These are phyloP conservation scores for Lordiphosa collinella DNA, from an alignment of 1,140 invertebrate genomes.

Conservation along the genomic window DNA sequence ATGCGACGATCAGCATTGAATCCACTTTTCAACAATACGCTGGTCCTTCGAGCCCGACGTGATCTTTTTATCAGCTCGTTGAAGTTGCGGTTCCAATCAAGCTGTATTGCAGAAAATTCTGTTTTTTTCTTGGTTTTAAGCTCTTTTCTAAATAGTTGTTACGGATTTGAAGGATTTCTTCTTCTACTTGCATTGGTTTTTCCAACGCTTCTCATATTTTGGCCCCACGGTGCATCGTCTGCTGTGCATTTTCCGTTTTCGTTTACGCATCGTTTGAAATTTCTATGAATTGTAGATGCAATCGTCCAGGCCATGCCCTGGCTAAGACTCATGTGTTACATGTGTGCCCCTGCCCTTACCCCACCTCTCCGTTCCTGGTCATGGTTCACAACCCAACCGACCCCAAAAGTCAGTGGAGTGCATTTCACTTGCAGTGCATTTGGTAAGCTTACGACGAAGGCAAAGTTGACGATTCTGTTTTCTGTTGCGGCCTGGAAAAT, in stretches of 20 bases:
- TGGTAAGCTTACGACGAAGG: constrained; percentile 74
- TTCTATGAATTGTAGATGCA: constrained; percentile 79
- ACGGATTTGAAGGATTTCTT: no score
- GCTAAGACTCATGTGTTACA: constrained; percentile 55
- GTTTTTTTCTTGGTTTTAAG: no score
- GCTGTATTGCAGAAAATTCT: no score
- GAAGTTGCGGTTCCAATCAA: no score
- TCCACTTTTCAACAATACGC: no score
- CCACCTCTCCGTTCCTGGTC: no score
- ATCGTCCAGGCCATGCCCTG: constrained; percentile 64
- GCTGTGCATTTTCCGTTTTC: constrained; percentile 71
- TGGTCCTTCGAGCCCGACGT: no score
- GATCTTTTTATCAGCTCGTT: no score
- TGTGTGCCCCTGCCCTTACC: constrained; percentile 19
- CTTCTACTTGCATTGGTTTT: no score
- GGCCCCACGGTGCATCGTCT: constrained; percentile 1
- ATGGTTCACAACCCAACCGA: constrained; percentile 48
- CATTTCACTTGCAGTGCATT: constrained; percentile 76
- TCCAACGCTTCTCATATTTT: no score
- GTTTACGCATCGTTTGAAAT: constrained; percentile 78
- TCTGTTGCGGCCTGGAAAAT: constrained; percentile 57
- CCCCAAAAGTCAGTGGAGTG: constrained; percentile 66
- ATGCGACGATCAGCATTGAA: no score
- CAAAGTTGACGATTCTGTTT: constrained; percentile 68
- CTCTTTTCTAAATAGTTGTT: no score